phyloP scores from a whole-genome alignment of 2,113 vertebrate genomes.

The Ursus arctos region DNA sequence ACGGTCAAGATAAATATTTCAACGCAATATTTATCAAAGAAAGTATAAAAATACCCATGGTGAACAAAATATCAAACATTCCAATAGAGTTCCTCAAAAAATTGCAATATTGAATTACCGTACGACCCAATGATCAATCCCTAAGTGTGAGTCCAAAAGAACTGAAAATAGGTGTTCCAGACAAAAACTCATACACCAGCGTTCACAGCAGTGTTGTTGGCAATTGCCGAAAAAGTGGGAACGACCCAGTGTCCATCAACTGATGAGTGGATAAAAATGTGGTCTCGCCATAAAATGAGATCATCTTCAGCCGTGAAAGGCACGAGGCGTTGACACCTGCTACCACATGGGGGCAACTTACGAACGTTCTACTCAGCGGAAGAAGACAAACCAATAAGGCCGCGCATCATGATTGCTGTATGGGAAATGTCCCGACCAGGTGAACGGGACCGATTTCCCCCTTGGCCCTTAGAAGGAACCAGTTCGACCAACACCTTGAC shows the following conservation, averaged over 20 bases:
- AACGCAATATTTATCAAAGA: background rate
- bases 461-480: background rate
- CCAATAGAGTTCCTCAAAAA: background rate
- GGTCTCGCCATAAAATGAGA: background rate
- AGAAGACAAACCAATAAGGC: background rate
- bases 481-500: too few species aligned
- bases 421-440: background rate
- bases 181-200: fast-evolving
- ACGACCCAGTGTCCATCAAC: too few species aligned
- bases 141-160: background rate
- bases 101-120: background rate
- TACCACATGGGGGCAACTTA: fast-evolving
- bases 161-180: fast-evolving
- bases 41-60: background rate
- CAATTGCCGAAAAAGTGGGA: background rate
- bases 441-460: fast-evolving
- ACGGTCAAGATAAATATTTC: background rate
- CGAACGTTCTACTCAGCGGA: fast-evolving
- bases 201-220: fast-evolving
- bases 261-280: background rate
- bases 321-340: fast-evolving
- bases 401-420: fast-evolving
- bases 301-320: background rate
- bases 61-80: background rate
- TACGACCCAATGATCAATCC: background rate